Evolutionary conservation across 1,140 invertebrate species (phyloP).

Genomic region (Myzus persicae): DNA sequence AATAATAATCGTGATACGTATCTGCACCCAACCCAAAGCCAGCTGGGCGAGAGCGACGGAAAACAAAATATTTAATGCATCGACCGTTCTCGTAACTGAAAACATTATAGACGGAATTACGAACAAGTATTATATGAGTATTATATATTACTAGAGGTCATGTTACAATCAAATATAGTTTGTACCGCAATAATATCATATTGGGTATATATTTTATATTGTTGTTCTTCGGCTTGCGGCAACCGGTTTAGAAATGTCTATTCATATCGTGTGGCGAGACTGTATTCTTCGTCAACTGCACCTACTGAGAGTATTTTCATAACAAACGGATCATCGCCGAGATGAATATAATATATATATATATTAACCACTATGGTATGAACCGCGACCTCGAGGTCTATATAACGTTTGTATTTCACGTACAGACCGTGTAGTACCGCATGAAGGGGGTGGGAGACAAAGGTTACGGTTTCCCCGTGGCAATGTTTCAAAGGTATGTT

Average conservation of each 20-base stretch:
- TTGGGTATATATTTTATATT: background rate
- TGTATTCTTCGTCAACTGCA: background rate
- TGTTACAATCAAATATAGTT: background rate
- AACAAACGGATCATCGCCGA: background rate
- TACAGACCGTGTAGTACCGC: background rate
- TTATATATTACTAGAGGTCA: slow-evolving; percentile 16
- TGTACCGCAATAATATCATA: background rate
- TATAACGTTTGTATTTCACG: background rate
- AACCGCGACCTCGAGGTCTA: background rate
- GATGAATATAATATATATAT: background rate
- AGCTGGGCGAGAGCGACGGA: background rate
- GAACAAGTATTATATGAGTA: background rate
- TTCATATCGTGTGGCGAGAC: background rate
- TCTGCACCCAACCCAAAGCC: background rate
- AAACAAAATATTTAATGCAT: background rate
- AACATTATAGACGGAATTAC: background rate
- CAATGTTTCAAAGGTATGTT: background rate
- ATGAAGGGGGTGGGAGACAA: background rate
- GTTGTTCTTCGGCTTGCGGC: background rate
- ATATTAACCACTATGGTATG: slow-evolving; percentile 4
- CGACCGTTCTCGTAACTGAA: background rate
- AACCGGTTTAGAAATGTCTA: background rate
- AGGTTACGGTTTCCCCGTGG: background rate
- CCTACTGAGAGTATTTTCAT: background rate
- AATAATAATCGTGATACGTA: background rate